These are phyloP conservation scores for Tangara arthus DNA, from an alignment of 2,797 vertebrate species.

Conservation along the genomic window DNA sequence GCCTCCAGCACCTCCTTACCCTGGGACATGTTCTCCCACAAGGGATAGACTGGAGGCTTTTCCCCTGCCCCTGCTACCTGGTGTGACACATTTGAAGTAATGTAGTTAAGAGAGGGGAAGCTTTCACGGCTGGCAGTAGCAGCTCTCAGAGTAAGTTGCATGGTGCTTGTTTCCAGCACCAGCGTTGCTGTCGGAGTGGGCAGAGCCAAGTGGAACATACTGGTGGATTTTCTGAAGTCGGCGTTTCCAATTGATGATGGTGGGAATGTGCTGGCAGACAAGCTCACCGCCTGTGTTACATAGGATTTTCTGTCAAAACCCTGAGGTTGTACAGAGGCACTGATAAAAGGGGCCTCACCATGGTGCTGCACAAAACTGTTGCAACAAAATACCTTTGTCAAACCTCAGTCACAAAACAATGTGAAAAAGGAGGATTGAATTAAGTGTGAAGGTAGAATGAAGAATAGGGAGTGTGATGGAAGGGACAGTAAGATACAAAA, in stretches of 20 bases:
- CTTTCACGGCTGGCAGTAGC: not conserved
- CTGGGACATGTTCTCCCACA: not conserved
- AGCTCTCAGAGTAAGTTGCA: not conserved
- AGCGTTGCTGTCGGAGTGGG: not conserved
- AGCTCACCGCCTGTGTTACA: constrained; percentile 32
- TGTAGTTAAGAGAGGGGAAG: not conserved
- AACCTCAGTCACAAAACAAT: not conserved
- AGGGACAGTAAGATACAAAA: not conserved
- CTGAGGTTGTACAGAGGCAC: not conserved
- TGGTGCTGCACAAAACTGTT: not conserved
- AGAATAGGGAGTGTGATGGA: not conserved
- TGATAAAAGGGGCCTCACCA: not conserved
- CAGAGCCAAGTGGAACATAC: constrained; percentile 14
- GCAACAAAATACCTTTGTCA: constrained; percentile 13
- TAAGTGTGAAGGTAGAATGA: not conserved
- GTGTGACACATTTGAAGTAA: not conserved
- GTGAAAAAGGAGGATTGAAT: not conserved
- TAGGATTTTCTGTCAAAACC: constrained; percentile 52
- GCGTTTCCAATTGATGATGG: constrained; percentile 50
- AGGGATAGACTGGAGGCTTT: not conserved
- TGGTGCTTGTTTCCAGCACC: not conserved
- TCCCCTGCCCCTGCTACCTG: not conserved
- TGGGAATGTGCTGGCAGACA: constrained; percentile 44
- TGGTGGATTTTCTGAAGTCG: constrained; percentile 57
- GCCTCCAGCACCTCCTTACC: constrained; percentile 16